Evolutionary conservation across 2,888 invertebrate genomes (phyloP).

Genomic region (Lasioglossum malachurum): DNA sequence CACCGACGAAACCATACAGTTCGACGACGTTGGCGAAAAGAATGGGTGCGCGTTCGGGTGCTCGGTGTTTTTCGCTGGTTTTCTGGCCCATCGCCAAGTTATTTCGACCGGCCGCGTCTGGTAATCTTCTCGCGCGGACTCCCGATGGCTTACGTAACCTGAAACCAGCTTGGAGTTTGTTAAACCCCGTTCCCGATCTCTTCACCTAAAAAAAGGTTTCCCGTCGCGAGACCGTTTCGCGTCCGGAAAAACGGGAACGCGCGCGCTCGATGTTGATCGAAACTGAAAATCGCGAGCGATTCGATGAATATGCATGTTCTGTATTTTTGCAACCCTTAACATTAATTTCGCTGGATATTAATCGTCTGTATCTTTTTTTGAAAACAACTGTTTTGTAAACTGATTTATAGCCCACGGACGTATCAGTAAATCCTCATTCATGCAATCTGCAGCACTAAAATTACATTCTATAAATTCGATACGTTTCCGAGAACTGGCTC

Average conservation of each 20-base stretch:
- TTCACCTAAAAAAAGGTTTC: conserved; percentile 37
- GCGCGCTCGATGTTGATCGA: not conserved
- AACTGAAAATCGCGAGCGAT: not conserved
- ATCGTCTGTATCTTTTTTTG: no score
- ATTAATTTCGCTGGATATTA: not conserved
- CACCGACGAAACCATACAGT: not conserved
- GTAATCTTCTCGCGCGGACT: conserved; percentile 53
- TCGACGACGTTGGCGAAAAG: conserved; percentile 19
- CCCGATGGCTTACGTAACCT: conserved; percentile 61
- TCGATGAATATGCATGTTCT: no score
- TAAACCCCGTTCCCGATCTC: conserved; percentile 39
- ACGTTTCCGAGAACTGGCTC: not conserved
- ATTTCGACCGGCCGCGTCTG: conserved; percentile 45
- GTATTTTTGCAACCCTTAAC: not conserved
- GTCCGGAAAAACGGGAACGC: not conserved
- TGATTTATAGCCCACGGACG: not conserved
- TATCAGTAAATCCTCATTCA: not conserved
- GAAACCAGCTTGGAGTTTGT: conserved; percentile 58
- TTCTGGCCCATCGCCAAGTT: conserved; percentile 62
- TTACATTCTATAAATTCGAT: not conserved
- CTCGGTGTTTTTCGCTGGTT: conserved; percentile 50
- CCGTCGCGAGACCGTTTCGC: not conserved
- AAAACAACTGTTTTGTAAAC: not conserved
- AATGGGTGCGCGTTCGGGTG: conserved; percentile 32
- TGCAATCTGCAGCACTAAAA: not conserved